Percentiles rank a stretch among this genome's conserved stretches.
phyloP scores from a whole-genome alignment of 2,797 vertebrate genomes.

The Danio kyathit region DNA sequence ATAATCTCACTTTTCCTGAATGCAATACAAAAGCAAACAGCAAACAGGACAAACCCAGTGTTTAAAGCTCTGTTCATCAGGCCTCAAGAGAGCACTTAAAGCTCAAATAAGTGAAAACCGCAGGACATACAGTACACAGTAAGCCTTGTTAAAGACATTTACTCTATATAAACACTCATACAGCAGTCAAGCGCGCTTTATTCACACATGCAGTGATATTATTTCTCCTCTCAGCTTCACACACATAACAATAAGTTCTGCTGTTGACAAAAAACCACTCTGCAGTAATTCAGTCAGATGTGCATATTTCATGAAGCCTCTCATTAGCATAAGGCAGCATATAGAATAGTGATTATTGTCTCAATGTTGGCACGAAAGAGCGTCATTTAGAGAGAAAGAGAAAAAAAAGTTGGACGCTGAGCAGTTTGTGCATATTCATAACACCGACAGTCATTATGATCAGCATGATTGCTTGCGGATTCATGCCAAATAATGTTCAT shows the following conservation, averaged over 20 bases:
- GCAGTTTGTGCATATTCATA: constrained; percentile 29
- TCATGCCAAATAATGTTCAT: not conserved
- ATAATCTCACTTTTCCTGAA: too few species aligned
- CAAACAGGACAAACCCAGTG: not conserved
- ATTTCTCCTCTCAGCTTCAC: constrained; percentile 5
- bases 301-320: constrained; percentile 57
- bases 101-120: not conserved
- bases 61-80: not conserved
- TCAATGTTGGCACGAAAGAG: constrained; percentile 60
- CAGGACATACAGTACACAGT: not conserved
- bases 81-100: not conserved
- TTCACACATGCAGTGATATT: not conserved
- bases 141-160: not conserved
- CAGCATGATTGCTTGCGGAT: not conserved
- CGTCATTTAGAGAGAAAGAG: not conserved
- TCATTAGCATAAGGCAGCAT: constrained; percentile 66
- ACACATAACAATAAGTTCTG: not conserved
- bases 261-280: constrained; percentile 45
- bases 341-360: constrained; percentile 71
- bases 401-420: constrained; percentile 8
- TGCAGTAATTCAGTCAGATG: constrained; percentile 63
- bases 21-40: too few species aligned
- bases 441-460: not conserved
- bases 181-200: not conserved
- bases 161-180: not conserved